phyloP scores from a whole-genome alignment of 2,797 vertebrate species.

The Falco concolor region DNA sequence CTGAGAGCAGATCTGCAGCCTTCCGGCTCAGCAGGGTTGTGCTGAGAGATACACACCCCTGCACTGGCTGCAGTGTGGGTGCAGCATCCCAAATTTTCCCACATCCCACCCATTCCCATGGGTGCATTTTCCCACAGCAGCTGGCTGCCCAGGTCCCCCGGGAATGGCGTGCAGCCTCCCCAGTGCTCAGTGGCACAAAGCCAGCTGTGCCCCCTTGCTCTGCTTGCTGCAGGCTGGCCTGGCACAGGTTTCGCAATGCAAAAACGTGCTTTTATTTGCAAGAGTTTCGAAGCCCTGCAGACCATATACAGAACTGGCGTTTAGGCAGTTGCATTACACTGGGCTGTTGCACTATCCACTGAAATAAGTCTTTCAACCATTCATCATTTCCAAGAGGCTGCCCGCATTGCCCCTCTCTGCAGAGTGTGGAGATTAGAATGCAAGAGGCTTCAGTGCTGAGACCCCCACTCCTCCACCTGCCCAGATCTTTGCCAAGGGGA shows the following conservation, averaged over 20 bases:
- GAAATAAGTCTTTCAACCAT: background rate
- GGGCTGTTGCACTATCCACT: background rate
- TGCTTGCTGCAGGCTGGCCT: background rate
- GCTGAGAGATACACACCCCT: background rate
- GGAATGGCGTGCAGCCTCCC: background rate
- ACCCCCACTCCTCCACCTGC: background rate
- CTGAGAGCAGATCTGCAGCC: background rate
- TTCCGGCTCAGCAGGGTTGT: background rate
- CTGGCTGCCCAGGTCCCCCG: background rate
- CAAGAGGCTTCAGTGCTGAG: background rate
- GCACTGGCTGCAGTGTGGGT: fast-evolving
- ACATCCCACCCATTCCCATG: background rate
- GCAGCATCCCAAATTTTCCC: fast-evolving
- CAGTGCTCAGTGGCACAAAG: background rate
- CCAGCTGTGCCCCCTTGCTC: fast-evolving
- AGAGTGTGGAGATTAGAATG: background rate
- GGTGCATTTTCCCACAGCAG: background rate
- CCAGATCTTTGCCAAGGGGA: background rate
- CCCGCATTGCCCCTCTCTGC: background rate
- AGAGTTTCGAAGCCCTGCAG: background rate
- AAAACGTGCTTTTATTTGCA: background rate
- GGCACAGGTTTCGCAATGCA: background rate
- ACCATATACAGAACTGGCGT: background rate
- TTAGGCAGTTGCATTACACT: background rate
- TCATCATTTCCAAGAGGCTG: background rate